Evolutionary conservation across 2,113 vertebrate species (phyloP), one percentile per base, ranked within the genome.

Genomic region (Probosciger aterrimus): DNA sequence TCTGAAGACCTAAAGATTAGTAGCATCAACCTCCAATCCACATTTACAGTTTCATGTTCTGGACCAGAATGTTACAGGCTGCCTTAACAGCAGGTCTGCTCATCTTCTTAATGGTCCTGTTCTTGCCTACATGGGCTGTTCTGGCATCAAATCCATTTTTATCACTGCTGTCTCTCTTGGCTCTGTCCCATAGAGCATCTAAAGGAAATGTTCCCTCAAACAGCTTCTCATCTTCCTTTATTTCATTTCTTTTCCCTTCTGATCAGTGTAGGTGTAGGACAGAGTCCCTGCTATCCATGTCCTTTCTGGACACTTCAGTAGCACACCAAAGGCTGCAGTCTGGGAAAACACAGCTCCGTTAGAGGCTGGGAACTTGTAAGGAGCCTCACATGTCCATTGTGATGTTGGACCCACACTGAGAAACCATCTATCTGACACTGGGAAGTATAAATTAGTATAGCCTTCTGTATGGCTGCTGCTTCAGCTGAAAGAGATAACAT

Each of bases 321-420:
- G 7, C 0, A 0, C 5, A 8, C 39, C 0, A 0, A 1, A 6
- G 13, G 31, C 44, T 57, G 30, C 27, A 23, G 27, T 18, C 31
- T 41, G 44, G 41, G 47, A 52, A 63, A 17, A 31, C 53, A 41
- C n/a, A 70, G 41, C 39, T 89, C 44, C 41, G 14, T 35, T 59
- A 17, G 63, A 41, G 31, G 17, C 33, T 59, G 41, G 28, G 28
- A 85, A 10, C 20, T 68, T 59, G 14, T 17, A 63, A 49, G 67
- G 20, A 69, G 27, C 30, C 18, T 53, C 7, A 0, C 0, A 0
- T 64, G 33, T 33, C 68, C 8, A 0, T 44, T 39, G 16, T 64
- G 25, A 47, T 9, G 0, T 11, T 86, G 49, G 16, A 9, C 52
- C 27, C 24, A 14, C 11, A 3, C 57, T 63, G 60, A 77, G 69